These are phyloP conservation scores for Centropus bengalensis DNA, from an alignment of 2,113 vertebrate genomes.

Conservation along the genomic window DNA sequence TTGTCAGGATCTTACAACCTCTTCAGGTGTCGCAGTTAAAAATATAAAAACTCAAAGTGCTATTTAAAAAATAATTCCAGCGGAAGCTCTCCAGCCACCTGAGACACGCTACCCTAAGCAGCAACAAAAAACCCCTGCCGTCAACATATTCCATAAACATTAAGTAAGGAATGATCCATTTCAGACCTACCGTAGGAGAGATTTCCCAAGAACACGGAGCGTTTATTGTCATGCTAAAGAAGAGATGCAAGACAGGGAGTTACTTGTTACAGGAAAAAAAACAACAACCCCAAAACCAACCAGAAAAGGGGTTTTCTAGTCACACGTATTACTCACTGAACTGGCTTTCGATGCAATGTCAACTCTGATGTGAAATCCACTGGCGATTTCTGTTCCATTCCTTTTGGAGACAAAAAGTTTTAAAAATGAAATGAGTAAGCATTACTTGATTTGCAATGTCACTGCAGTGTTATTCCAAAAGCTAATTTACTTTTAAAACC, in stretches of 20 bases:
- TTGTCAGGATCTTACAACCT: not conserved
- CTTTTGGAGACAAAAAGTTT: constrained; percentile 67
- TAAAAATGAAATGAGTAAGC: not conserved
- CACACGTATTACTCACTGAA: constrained; percentile 71
- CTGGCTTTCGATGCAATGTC: constrained; percentile 79
- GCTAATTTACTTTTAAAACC: not conserved
- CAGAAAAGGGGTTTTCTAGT: not conserved
- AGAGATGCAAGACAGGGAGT: not conserved
- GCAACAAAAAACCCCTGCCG: not conserved
- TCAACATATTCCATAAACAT: not conserved
- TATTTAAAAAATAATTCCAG: not conserved
- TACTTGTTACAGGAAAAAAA: not conserved
- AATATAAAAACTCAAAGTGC: not conserved
- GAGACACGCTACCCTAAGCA: not conserved
- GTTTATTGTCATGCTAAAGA: constrained; percentile 87
- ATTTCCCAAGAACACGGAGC: constrained; percentile 92
- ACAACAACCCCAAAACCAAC: not conserved
- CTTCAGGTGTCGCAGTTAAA: not conserved
- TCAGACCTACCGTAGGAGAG: constrained; percentile 89
- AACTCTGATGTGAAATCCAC: constrained; percentile 87
- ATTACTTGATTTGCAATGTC: not conserved
- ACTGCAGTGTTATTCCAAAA: not conserved
- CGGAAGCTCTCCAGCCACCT: not conserved
- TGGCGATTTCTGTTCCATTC: constrained; percentile 88
- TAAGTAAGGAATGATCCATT: not conserved